Base-by-base conservation (phyloP, 1,140 invertebrate species). In the Lutraria rhynchaena region DNA sequence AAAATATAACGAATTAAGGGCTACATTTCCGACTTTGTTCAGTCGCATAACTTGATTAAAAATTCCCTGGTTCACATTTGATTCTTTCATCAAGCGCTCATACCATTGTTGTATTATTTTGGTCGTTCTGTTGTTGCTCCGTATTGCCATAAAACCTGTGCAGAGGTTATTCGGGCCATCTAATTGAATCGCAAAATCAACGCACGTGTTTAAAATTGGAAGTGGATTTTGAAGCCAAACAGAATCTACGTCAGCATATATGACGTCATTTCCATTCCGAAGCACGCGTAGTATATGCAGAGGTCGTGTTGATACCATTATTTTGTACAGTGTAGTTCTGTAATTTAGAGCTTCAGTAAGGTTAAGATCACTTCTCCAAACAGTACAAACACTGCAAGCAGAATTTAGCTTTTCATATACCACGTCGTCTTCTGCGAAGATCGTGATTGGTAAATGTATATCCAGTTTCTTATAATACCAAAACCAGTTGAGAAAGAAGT, bases 401-500 rank as follows among this genome's bases (percentile, higher is more conserved):
- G 37, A 7, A 7, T 41, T 22, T n/a, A 71, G n/a, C 19, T 71
- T 57, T 27, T 35, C n/a, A 19, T 46, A 71, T 17, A 71, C 69
- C 1, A 24, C 33, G 0, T 41, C 69, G n/a, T 71, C 69, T 24
- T 71, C 29, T 2, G 49, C 69, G 15, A 71, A 27, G 1, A 71
- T 44, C 1, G 57, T 7, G 17, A 71, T 19, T 17, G 17, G 37
- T 17, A 35, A 22, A 1, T 29, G n/a, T 55, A 71, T 1, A 11
- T 71, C n/a, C 9, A 71, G 69, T 15, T 41, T 22, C 11, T 19
- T 29, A 44, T 51, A 71, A 44, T 46, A 71, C 46, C 27, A 71
- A 22, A 41, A 57, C 69, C 69, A 71, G 49, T 71, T 71, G 11
- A 27, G 29, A n/a, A 71, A 71, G 19, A 71, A 71, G 44, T 71